Base-by-base conservation (phyloP, 2,888 invertebrate genomes). In the Pseudococcus viburni region DNA sequence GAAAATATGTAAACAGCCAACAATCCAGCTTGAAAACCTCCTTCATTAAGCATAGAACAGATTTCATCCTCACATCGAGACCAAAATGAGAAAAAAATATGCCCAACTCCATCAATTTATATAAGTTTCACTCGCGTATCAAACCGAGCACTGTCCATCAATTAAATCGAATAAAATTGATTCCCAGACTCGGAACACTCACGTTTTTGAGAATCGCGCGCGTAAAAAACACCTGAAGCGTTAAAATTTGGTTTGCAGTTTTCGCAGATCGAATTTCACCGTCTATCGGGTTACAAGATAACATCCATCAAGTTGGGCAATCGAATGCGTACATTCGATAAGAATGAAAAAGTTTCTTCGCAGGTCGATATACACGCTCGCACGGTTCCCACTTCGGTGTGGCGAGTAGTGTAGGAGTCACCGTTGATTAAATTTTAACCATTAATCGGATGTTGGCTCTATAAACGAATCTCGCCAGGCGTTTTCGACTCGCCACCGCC, bases 151-250 rank as follows among this genome's bases (percentile, higher is more conserved):
- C 22, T 64, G 64, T 19, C 22, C 64, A 22, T 64, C 64, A 64
- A 64, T 64, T 64, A 64, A 64, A 64, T 64, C 22, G 22, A 19
- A 64, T 5, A 22, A 64, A 64, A 64, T 64, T 22, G 64, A 64
- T 64, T 22, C 64, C 1, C 15, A 12, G 51, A 17, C 64, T 7
- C 19, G 0, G 1, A 64, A 9, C 64, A 22, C 19, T 64, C 26
- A 3, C 3, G 26, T 33, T 33, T 64, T 9, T 8, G 5, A 22
- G 64, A 64, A 22, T 22, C 64, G 22, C 64, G 64, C 11, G 26
- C 26, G 26, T 33, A 33, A 64, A 64, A 59, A 64, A 22, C 64
- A 64, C 64, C 64, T 64, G 64, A 64, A 64, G 64, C 64, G 64
- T 64, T 64, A 64, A 64, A 64, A 22, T 64, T 64, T 64, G 64